Conservation (phyloP, 2,113 vertebrate species). For the Falcunculus frontatus region DNA sequence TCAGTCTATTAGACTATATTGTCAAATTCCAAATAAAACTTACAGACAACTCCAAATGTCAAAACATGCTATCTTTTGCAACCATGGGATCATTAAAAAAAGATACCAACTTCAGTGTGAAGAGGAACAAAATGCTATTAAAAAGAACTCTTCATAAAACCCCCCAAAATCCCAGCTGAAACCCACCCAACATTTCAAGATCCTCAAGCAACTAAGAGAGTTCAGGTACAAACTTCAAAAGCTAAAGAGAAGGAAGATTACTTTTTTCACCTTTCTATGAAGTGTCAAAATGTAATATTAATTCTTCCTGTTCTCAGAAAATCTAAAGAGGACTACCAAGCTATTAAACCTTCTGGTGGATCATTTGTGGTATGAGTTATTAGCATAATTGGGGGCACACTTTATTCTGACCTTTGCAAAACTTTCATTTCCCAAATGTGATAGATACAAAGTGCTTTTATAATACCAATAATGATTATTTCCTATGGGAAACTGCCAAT, state of each 20-base stretch:
- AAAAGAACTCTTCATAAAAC: neutral
- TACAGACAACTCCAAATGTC: slow-evolving; percentile 1
- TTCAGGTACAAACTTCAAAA: neutral
- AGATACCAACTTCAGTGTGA: neutral
- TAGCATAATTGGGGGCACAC: slow-evolving; percentile 92
- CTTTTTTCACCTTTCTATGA: slow-evolving; percentile 2
- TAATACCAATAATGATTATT: slow-evolving; percentile 73
- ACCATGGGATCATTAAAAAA: neutral
- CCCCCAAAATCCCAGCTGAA: neutral
- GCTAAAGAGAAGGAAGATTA: neutral
- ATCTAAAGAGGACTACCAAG: slow-evolving; percentile 64
- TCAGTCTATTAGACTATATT: neutral
- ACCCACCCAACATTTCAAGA: neutral
- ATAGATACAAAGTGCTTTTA: slow-evolving; percentile 73
- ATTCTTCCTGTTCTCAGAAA: slow-evolving; percentile 24
- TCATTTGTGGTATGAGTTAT: slow-evolving; percentile 85
- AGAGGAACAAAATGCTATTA: neutral
- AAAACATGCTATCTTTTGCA: neutral
- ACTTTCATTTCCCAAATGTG: slow-evolving; percentile 85
- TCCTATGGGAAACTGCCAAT: slow-evolving; percentile 78
- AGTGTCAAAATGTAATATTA: neutral
- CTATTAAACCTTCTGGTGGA: slow-evolving; percentile 75
- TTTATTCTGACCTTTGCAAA: slow-evolving; percentile 83
- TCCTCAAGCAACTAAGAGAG: neutral
- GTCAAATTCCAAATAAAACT: neutral